Base-by-base conservation (phyloP, 2,113 vertebrate species). In the Prionailurus viverrinus region DNA sequence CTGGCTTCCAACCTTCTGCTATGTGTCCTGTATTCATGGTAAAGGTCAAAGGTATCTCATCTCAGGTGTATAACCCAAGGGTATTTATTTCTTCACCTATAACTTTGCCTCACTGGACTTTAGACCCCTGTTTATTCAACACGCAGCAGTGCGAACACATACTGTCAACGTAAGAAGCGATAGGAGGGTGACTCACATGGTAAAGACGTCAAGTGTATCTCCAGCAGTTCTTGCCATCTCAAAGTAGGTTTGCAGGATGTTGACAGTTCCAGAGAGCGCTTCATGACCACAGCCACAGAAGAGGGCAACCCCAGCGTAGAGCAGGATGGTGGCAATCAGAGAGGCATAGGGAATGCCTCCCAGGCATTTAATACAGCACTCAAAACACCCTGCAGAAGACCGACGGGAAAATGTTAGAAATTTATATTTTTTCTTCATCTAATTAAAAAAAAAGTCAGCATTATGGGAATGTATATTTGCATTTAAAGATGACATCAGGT, bases 211-310 rank as follows among this genome's bases (percentile, higher is more conserved):
- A 98, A 99, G 98, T 0, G 99, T 98, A 48, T 99, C 99, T 98
- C 99, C 99, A 66, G 99, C 99, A 98, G 99, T 98, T 98, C 99
- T 99, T 94, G 99, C 99, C 99, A 99, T 99, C 98, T 99, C 99
- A 94, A 99, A 99, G 98, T 99, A 99, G 98, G 99, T 99, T 97
- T 99, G 99, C 97, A 99, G 99, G 97, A 99, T 99, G 98, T 99
- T 99, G 98, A 99, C 99, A 0, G 99, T 99, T 97, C 99, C 99
- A 1, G 99, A 99, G 74, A 99, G 99, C 3, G 99, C 99, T 98
- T 99, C 99, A 96, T 99, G 99, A 29, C 99, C 99, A 16, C 99
- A 99, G 84, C 99, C 99, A 94, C 99, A 99, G 99, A 99, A 99
- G 48, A 99, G 99, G 0, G 99, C 99, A 39, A 99, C 99, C 0